A percentile compares a stretch with the other conserved stretches of the same genome.
phyloP scores from a whole-genome alignment of 2,113 vertebrate genomes.

The Toxotes jaculatrix region DNA sequence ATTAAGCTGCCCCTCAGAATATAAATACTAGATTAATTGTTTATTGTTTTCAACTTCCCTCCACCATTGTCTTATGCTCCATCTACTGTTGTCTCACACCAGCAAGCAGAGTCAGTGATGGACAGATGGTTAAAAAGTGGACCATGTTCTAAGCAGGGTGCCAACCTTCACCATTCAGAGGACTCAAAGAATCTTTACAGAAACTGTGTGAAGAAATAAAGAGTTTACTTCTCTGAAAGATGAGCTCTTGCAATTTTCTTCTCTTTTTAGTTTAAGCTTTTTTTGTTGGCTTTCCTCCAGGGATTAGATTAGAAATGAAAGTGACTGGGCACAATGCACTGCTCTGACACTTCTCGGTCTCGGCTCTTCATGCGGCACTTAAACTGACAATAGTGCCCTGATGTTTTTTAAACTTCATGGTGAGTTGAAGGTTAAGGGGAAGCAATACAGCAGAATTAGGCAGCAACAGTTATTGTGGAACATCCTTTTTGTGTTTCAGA shows the following conservation, averaged over 20 bases:
- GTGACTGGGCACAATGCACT: not conserved
- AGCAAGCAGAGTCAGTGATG: constrained; percentile 58
- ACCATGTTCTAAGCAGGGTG: constrained; percentile 55
- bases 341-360: not conserved
- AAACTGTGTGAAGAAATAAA: constrained; percentile 61
- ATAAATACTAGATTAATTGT: not conserved
- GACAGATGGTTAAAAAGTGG: constrained; percentile 68
- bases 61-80: constrained; percentile 31
- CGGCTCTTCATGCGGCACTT: constrained; percentile 6
- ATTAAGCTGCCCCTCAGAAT: not conserved
- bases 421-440: constrained; percentile 15
- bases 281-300: constrained; percentile 34
- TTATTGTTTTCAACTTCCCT: constrained; percentile 18
- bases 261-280: constrained; percentile 40
- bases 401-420: constrained; percentile 4
- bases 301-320: constrained; percentile 51
- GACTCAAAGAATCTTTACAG: constrained; percentile 33
- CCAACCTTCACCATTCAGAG: constrained; percentile 48
- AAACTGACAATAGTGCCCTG: not conserved
- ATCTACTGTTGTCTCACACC: constrained; percentile 54
- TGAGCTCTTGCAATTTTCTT: constrained; percentile 41
- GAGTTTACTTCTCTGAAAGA: constrained; percentile 46
- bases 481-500: not conserved
- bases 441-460: not conserved
- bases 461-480: constrained; percentile 5